Percentiles rank a stretch among this genome's conserved stretches.
Evolutionary conservation across 1,140 invertebrate species (phyloP).

Genomic region (Pararge aegeria): DNA sequence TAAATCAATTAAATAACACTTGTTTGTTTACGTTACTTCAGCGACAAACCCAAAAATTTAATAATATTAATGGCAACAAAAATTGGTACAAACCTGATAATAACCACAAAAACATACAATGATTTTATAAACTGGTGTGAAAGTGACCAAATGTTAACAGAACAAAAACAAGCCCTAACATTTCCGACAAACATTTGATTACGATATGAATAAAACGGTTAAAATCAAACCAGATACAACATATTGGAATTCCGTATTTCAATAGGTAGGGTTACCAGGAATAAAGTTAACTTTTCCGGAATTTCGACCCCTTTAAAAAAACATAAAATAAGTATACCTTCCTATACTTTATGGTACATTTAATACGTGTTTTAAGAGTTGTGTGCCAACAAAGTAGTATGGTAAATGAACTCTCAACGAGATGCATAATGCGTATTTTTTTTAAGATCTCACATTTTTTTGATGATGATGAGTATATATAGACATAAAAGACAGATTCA

Average conservation of each 20-base stretch:
- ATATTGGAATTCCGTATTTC: neutral
- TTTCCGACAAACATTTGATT: constrained; percentile 26
- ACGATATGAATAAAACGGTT: constrained; percentile 24
- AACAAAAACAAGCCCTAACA: constrained; percentile 23
- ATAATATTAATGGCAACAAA: neutral
- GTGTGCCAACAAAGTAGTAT: too few relatives aligned
- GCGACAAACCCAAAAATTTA: too few relatives aligned
- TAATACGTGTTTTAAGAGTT: too few relatives aligned
- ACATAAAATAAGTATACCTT: neutral
- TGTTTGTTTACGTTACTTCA: too few relatives aligned
- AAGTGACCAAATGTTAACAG: constrained; percentile 21
- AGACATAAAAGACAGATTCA: too few relatives aligned
- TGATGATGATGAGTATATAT: too few relatives aligned
- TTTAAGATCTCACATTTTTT: too few relatives aligned
- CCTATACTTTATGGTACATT: too few relatives aligned
- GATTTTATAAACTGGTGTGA: constrained; percentile 13
- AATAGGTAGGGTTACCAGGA: constrained; percentile 2
- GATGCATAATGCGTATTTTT: too few relatives aligned
- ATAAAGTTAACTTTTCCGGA: neutral
- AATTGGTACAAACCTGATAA: neutral
- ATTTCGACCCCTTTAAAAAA: neutral
- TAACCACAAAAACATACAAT: constrained; percentile 3
- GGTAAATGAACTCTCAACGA: too few relatives aligned
- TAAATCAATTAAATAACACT: too few relatives aligned
- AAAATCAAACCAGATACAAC: constrained; percentile 15